These are phyloP conservation scores for Oreochromis grahami DNA, from an alignment of 2,797 vertebrate genomes.

Conservation along the genomic window DNA sequence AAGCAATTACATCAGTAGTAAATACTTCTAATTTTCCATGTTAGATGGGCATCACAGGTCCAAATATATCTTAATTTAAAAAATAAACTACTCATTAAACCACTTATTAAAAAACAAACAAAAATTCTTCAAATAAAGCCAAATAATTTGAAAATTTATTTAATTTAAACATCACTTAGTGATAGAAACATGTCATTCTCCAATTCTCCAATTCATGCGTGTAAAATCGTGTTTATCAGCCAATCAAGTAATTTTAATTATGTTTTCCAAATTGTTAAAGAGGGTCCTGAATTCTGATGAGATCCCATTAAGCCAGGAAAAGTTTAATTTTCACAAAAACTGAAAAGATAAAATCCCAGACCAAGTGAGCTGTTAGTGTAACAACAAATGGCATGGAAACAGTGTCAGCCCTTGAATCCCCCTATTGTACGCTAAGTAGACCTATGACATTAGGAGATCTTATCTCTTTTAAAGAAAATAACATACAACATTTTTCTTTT, in stretches of 20 bases:
- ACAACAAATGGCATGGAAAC: background rate
- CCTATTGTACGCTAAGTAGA: background rate
- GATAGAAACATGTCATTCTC: background rate
- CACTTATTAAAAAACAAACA: background rate
- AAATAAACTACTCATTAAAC: background rate
- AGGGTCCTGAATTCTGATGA: rapidly evolving
- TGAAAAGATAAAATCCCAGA: background rate
- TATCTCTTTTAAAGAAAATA: constrained; percentile 15
- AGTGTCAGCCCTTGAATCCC: background rate
- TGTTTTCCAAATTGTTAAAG: background rate
- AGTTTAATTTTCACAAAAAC: background rate
- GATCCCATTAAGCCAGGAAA: background rate
- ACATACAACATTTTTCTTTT: constrained; percentile 12
- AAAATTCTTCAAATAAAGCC: background rate
- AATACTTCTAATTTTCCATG: background rate
- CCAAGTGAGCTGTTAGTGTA: background rate
- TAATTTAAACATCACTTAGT: background rate
- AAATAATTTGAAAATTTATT: background rate
- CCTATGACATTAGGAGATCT: constrained; percentile 22
- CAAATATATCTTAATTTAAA: background rate
- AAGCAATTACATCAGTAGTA: background rate
- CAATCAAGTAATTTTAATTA: background rate
- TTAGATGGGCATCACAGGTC: background rate
- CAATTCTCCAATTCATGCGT: background rate
- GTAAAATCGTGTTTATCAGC: background rate